A percentile compares a stretch with the other conserved stretches of the same genome.
Evolutionary conservation across 2,113 vertebrate genomes (phyloP).

Genomic region (Sinosuthora webbiana): DNA sequence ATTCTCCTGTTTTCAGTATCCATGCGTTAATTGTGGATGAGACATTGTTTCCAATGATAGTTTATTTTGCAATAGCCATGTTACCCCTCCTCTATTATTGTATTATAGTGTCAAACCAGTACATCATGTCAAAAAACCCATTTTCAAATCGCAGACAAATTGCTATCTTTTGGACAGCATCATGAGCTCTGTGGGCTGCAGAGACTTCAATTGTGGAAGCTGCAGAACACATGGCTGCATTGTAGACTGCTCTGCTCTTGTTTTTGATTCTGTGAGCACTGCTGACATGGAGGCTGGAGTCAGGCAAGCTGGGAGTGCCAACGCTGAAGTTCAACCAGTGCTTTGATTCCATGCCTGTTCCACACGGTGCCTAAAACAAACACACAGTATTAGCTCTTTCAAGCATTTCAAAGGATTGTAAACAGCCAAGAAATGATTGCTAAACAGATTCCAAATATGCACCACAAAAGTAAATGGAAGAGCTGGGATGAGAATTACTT

Average conservation of each 20-base stretch:
- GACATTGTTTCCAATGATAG: not conserved
- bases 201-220: not conserved
- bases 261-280: not conserved
- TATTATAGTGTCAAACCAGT: slow-evolving; percentile 53
- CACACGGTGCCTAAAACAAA: slow-evolving; percentile 17
- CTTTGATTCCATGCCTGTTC: slow-evolving; percentile 31
- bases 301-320: slow-evolving; percentile 6
- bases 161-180: slow-evolving; percentile 26
- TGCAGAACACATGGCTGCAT: not conserved
- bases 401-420: slow-evolving; percentile 23
- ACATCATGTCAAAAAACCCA: slow-evolving; percentile 27
- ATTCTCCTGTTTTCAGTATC: not conserved
- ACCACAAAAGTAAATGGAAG: not conserved
- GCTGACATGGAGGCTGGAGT: not conserved
- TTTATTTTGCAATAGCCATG: slow-evolving; percentile 5
- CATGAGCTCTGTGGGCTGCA: not conserved
- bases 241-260: not conserved
- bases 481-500: not conserved
- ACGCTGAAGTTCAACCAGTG: not conserved
- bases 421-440: not conserved
- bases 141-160: slow-evolving; percentile 47
- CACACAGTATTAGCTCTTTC: not conserved
- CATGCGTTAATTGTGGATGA: slow-evolving; percentile 26
- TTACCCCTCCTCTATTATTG: not conserved
- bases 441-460: not conserved